Evolutionary conservation across 1,140 invertebrate species (phyloP).

Genomic region (Papilio aristodemus): DNA sequence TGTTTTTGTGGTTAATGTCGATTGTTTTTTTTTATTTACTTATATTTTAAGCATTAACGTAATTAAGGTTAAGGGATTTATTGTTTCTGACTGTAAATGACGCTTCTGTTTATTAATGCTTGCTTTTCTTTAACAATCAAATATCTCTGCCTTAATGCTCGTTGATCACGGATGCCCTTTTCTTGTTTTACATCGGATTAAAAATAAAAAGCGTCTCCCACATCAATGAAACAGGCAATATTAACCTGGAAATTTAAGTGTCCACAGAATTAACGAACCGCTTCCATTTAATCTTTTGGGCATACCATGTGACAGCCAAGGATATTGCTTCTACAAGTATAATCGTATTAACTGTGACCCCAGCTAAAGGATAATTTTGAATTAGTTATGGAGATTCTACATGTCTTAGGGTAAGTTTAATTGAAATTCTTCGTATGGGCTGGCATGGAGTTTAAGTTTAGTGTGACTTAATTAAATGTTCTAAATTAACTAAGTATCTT

Average conservation of each 20-base stretch:
- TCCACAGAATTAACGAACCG: conserved; percentile 4
- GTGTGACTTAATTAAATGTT: conserved; percentile 6
- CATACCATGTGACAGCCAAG: background rate
- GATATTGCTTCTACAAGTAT: background rate
- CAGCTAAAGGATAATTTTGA: conserved; percentile 11
- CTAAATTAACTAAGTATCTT: background rate
- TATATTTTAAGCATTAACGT: too few relatives aligned
- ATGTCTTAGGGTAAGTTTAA: conserved; percentile 15
- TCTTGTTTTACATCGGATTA: too few relatives aligned
- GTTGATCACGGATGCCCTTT: too few relatives aligned
- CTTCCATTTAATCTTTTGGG: background rate
- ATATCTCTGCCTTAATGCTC: too few relatives aligned
- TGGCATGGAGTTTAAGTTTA: background rate
- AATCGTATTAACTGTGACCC: background rate
- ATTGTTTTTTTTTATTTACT: too few relatives aligned
- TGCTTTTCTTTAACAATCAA: too few relatives aligned
- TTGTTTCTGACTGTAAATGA: too few relatives aligned
- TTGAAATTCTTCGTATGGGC: conserved; percentile 18
- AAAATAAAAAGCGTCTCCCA: background rate
- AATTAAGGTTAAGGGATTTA: too few relatives aligned
- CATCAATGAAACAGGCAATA: background rate
- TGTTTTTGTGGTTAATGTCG: background rate
- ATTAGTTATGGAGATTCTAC: conserved; percentile 13
- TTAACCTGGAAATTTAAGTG: background rate
- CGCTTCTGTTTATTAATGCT: too few relatives aligned